Evolutionary conservation across 2,888 invertebrate genomes (phyloP), one percentile per base, ranked within the genome.

Genomic region (Brenthis daphne): DNA sequence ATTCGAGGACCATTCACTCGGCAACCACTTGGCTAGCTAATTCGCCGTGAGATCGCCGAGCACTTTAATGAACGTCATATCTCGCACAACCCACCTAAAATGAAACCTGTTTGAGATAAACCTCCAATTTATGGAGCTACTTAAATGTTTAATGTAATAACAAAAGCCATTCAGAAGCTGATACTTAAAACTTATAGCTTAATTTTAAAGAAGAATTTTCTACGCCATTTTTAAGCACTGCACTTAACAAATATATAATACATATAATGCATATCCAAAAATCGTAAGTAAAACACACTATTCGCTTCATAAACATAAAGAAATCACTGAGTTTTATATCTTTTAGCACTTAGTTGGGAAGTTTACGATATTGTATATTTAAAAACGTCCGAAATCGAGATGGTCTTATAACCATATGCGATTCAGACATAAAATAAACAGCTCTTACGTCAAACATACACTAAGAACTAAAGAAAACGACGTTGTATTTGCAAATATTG

Each of bases 61-160:
- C 67, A 65, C 65, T 60, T 69, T 73, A 73, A 75, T 70, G 72
- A 76, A 73, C 70, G 69, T 71, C 73, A 74, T 76, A 75, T 75
- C 74, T 73, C 70, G 51, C 69, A 69, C 74, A 71, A 69, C 66
- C 72, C 73, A 73, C 71, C 68, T 70, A 71, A 76, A 74, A 55
- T 69, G 70, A 75, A 75, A 73, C 71, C 61, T 64, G 67, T 73
- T 73, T 66, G 69, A 69, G 69, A 73, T 69, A 68, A 64, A 68
- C 57, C 58, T 56, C 65, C 57, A 69, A 66, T 69, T 66, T 61
- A 69, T 68, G 53, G 37, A 64, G 51, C 56, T 65, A 64, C 69
- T 64, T 69, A 64, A 68, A 60, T 57, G 69, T 53, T 71, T 67
- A 66, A 71, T 61, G 54, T 64, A 56, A 70, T 48, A 57, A 67